Conservation (phyloP, 1,140 invertebrate genomes). For the Ceratosolen fusciceps region DNA sequence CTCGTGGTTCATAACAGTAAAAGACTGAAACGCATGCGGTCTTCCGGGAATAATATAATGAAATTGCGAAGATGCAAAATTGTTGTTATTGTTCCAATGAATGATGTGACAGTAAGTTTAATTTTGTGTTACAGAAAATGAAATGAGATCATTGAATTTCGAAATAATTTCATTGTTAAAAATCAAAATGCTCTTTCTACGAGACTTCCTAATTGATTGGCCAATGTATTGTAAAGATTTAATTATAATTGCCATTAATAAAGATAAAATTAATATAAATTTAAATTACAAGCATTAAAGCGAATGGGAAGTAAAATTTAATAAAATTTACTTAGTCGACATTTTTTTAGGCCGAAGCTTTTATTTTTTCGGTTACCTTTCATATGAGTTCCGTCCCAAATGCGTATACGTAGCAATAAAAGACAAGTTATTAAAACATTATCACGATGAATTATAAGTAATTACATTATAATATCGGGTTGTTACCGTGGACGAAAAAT, state of each 20-base stretch:
- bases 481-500: background rate
- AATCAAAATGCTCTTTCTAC: too few relatives aligned
- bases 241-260: background rate
- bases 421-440: constrained; percentile 44
- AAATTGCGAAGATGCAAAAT: too few relatives aligned
- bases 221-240: background rate
- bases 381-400: background rate
- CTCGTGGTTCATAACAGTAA: too few relatives aligned
- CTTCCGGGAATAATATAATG: too few relatives aligned
- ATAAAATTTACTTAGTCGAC: constrained; percentile 10
- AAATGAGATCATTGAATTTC: too few relatives aligned
- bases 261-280: constrained; percentile 2
- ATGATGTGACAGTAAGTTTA: too few relatives aligned
- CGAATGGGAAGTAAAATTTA: background rate
- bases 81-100: too few relatives aligned
- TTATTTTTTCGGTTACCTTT: background rate
- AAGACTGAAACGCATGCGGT: too few relatives aligned
- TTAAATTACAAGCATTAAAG: background rate
- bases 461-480: constrained; percentile 42
- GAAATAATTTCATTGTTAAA: too few relatives aligned
- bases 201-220: background rate
- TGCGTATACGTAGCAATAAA: background rate
- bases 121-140: too few relatives aligned
- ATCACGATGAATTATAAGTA: constrained; percentile 40
- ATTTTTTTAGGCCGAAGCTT: background rate